A percentile compares a stretch with the other conserved stretches of the same genome.
These are phyloP conservation scores for Toxotes chatareus DNA, from an alignment of 2,113 vertebrate species.

Conservation along the genomic window DNA sequence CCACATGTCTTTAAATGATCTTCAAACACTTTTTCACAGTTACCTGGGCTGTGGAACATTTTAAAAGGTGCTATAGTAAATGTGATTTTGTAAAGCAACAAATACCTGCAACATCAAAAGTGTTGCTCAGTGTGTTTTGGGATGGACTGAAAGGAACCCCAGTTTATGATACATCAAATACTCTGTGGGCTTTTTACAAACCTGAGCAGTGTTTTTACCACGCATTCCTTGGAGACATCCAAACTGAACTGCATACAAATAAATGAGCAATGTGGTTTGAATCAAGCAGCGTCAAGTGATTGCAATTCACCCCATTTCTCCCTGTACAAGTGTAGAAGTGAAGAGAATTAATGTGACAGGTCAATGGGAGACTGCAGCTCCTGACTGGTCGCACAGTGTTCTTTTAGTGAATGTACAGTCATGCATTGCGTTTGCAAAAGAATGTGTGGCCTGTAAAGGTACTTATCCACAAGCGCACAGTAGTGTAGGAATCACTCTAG, in stretches of 20 bases:
- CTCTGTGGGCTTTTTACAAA: conserved; percentile 46
- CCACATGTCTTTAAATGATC: conserved; percentile 14
- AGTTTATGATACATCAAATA: conserved; percentile 37
- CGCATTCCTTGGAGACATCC: conserved; percentile 42
- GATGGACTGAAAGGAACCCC: conserved; percentile 29
- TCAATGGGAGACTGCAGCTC: conserved; percentile 49
- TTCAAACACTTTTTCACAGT: conserved; percentile 17
- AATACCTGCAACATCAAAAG: conserved; percentile 25
- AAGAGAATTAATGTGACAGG: conserved; percentile 62
- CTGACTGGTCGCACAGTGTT: conserved; percentile 36
- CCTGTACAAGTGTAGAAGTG: conserved; percentile 40
- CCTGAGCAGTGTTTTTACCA: conserved; percentile 50
- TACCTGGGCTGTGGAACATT: conserved; percentile 5
- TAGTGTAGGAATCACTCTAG: neutral
- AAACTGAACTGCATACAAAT: conserved; percentile 56
- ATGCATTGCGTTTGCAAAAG: conserved; percentile 51
- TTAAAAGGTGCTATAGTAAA: conserved; percentile 26
- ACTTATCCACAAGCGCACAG: conserved; percentile 38
- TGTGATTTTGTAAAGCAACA: conserved; percentile 11
- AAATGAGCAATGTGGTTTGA: conserved; percentile 57
- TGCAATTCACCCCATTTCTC: conserved; percentile 40
- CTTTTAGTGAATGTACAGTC: conserved; percentile 44
- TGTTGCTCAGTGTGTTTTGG: conserved; percentile 1
- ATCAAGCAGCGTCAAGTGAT: conserved; percentile 55
- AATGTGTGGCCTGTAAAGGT: conserved; percentile 14